Percentiles rank a stretch among this genome's conserved stretches.
Evolutionary conservation across 2,888 invertebrate genomes (phyloP).

Genomic region (Dasypolia templi): DNA sequence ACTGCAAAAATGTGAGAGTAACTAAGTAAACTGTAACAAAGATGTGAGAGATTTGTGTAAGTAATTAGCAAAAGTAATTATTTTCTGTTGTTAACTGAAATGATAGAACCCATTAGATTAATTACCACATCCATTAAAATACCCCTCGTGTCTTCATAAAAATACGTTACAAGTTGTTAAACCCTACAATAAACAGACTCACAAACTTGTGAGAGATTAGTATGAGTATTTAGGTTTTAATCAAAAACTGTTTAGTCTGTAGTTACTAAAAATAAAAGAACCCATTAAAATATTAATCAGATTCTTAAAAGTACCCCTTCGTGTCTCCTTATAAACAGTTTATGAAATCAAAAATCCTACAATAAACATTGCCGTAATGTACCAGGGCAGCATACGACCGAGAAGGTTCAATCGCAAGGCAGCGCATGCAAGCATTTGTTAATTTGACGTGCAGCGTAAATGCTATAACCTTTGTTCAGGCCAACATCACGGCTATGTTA

Average conservation of each 20-base stretch:
- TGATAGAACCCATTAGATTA: too few species aligned
- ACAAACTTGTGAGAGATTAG: neutral
- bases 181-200: too few species aligned
- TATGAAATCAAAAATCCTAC: constrained; percentile 3
- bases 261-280: neutral
- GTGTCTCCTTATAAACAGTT: neutral
- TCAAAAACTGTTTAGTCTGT: neutral
- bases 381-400: constrained; percentile 35
- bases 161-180: too few species aligned
- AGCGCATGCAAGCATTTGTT: constrained; percentile 53
- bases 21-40: neutral
- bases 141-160: too few species aligned
- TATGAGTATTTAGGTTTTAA: neutral
- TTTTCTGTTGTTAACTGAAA: too few species aligned
- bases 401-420: constrained; percentile 65
- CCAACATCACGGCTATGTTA: constrained; percentile 35
- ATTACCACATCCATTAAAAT: too few species aligned
- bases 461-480: constrained; percentile 60
- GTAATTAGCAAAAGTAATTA: too few species aligned
- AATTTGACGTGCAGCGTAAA: constrained; percentile 59
- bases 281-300: neutral
- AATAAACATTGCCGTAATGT: constrained; percentile 12
- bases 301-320: constrained; percentile 4
- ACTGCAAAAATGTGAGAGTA: too few species aligned
- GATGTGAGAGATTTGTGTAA: too few species aligned